Percentiles rank a stretch among this genome's conserved stretches.
Evolutionary conservation across 1,140 invertebrate genomes (phyloP).

Genomic region (Asobara japonica): DNA sequence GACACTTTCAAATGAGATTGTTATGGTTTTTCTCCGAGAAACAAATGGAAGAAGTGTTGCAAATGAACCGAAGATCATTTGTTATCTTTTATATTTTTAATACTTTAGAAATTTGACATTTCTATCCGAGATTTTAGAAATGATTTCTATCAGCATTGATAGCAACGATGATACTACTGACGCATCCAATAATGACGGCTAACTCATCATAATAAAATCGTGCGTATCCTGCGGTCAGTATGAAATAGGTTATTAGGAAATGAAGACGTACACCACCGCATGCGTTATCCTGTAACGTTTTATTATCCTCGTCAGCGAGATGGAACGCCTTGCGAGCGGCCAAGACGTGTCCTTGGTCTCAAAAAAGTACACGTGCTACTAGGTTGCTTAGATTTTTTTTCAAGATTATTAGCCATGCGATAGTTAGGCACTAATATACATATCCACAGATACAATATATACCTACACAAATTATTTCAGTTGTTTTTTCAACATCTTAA

Average conservation of each 20-base stretch:
- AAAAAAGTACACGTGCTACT: slow-evolving; percentile 20
- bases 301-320: slow-evolving; percentile 66
- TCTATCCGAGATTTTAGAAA: too few species aligned
- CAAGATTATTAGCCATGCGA: slow-evolving; percentile 30
- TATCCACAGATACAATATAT: background rate
- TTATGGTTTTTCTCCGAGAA: too few species aligned
- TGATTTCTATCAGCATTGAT: too few species aligned
- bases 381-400: slow-evolving; percentile 21
- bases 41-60: too few species aligned
- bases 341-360: slow-evolving; percentile 53
- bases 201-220: background rate
- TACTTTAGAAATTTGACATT: too few species aligned
- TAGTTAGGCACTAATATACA: background rate
- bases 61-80: too few species aligned
- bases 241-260: slow-evolving; percentile 10
- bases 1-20: too few species aligned
- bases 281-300: slow-evolving; percentile 59
- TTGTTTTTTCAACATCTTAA: background rate
- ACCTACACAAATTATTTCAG: background rate
- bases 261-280: slow-evolving; percentile 38
- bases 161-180: too few species aligned
- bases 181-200: background rate
- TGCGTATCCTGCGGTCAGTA: background rate
- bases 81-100: too few species aligned
- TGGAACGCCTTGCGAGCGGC: slow-evolving; percentile 54